Evolutionary conservation across 2,888 invertebrate species (phyloP).

Genomic region (Agonopterix arenella): DNA sequence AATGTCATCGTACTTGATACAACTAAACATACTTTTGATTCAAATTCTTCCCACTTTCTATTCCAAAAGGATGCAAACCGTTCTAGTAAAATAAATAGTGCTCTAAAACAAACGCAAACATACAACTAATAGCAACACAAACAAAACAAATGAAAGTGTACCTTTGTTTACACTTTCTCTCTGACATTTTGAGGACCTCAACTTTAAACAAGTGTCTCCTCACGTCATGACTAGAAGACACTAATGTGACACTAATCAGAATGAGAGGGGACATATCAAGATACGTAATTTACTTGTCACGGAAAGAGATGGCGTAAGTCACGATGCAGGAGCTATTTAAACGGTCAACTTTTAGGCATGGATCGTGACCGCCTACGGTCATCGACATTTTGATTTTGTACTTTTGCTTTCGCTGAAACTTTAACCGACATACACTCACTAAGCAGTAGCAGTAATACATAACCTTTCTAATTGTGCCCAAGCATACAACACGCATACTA

Average conservation of each 20-base stretch:
- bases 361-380: constrained; percentile 33
- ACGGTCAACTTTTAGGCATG: constrained; percentile 27
- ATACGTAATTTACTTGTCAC: constrained; percentile 7
- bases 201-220: constrained; percentile 25
- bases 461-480: too few relatives aligned
- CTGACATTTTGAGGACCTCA: constrained; percentile 28
- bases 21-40: too few relatives aligned
- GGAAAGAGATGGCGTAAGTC: constrained; percentile 19
- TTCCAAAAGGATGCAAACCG: neutral
- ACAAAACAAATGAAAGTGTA: constrained; percentile 22
- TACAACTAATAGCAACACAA: constrained; percentile 1
- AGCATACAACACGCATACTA: too few relatives aligned
- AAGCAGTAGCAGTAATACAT: too few relatives aligned
- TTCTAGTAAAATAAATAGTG: neutral
- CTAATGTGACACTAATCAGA: constrained; percentile 11
- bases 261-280: constrained; percentile 11
- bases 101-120: neutral
- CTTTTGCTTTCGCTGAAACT: constrained; percentile 54
- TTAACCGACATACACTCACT: constrained; percentile 14
- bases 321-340: constrained; percentile 21
- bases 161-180: constrained; percentile 65
- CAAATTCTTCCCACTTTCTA: neutral
- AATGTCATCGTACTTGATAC: too few relatives aligned
- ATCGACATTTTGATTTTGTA: constrained; percentile 31
- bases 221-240: constrained; percentile 25